phyloP scores from a whole-genome alignment of 2,113 vertebrate genomes.

The Malurus elegans region DNA sequence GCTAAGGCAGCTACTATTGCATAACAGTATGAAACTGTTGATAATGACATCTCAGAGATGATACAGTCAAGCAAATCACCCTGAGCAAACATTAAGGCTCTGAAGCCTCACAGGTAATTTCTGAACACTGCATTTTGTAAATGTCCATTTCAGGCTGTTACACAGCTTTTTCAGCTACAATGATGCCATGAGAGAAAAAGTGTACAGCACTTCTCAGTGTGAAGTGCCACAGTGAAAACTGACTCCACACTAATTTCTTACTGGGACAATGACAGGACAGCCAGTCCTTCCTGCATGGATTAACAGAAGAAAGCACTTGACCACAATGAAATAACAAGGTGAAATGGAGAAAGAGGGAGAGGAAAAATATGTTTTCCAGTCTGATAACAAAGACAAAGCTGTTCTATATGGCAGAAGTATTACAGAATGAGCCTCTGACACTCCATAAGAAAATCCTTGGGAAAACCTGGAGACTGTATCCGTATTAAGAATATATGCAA shows the following conservation, averaged over 20 bases:
- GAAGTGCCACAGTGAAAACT: not conserved
- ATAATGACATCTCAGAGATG: not conserved
- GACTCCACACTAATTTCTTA: not conserved
- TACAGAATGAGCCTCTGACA: not conserved
- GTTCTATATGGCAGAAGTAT: not conserved
- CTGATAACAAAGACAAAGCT: not conserved
- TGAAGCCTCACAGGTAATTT: not conserved
- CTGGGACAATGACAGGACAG: not conserved
- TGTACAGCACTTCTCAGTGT: not conserved
- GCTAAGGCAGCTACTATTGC: not conserved
- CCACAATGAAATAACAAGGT: not conserved
- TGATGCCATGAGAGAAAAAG: not conserved
- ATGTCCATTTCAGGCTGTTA: not conserved
- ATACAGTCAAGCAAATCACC: not conserved
- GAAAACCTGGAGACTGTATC: not conserved
- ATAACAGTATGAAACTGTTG: not conserved
- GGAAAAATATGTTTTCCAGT: not conserved
- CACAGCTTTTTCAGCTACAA: not conserved
- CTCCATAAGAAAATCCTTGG: not conserved
- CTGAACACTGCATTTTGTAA: not conserved
- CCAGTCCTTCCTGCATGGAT: not conserved
- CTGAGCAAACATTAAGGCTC: not conserved
- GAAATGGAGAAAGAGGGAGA: not conserved
- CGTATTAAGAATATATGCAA: not conserved
- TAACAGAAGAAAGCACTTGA: not conserved